These are phyloP conservation scores for Actenoides lindsayi DNA, from an alignment of 2,113 vertebrate species.

Conservation along the genomic window DNA sequence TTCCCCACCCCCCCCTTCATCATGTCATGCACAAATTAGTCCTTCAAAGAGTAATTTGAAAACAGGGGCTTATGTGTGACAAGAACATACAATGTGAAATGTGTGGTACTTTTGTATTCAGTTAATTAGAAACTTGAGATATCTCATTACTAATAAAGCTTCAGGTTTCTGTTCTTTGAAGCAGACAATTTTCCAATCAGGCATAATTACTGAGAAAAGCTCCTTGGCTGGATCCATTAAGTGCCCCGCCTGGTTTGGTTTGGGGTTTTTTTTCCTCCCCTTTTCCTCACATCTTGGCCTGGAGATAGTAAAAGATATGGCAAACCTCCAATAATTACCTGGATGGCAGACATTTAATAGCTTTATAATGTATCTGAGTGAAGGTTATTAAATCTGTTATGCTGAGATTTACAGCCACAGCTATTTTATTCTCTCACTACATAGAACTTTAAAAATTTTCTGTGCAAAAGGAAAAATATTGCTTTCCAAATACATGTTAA, in stretches of 20 bases:
- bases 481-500: not conserved
- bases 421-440: not conserved
- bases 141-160: conserved; percentile 34
- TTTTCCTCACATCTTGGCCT: not conserved
- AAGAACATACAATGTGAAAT: not conserved
- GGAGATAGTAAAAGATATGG: not conserved
- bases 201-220: not conserved
- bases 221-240: not conserved
- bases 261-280: not conserved
- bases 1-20: not conserved
- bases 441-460: not conserved
- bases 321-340: conserved; percentile 28
- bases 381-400: not conserved
- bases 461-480: not conserved
- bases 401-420: not conserved
- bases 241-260: not conserved
- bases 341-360: not conserved
- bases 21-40: not conserved
- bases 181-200: conserved; percentile 36
- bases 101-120: not conserved
- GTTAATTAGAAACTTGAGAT: not conserved
- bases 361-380: not conserved
- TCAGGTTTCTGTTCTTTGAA: conserved; percentile 41
- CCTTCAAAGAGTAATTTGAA: not conserved
- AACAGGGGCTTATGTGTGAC: not conserved